Evolutionary conservation across 2,113 vertebrate species (phyloP).

Genomic region (Sebastes schlegelii): DNA sequence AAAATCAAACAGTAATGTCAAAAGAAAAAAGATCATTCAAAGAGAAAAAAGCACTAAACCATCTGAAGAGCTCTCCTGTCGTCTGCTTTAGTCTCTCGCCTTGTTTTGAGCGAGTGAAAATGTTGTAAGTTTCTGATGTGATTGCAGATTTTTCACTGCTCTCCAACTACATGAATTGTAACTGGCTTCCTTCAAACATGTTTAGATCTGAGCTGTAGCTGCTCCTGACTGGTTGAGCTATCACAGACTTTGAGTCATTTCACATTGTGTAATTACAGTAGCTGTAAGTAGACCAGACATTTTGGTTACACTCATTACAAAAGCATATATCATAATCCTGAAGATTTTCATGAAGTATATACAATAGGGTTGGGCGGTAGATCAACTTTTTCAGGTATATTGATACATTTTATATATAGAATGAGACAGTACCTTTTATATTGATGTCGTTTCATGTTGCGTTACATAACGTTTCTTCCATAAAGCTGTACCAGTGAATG

Average conservation of each 20-base stretch:
- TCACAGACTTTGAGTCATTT: not conserved
- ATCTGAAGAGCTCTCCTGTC: not conserved
- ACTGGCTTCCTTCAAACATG: not conserved
- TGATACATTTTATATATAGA: too few relatives aligned
- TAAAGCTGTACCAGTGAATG: too few relatives aligned
- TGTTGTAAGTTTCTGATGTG: not conserved
- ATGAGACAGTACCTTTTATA: too few relatives aligned
- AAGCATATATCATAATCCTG: not conserved
- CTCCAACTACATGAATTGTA: not conserved
- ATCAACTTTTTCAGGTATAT: too few relatives aligned
- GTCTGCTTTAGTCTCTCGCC: not conserved
- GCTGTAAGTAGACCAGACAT: not conserved
- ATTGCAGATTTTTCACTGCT: not conserved
- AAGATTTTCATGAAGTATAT: too few relatives aligned
- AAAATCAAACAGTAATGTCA: not conserved
- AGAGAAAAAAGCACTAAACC: not conserved
- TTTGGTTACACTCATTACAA: not conserved
- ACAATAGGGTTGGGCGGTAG: too few relatives aligned
- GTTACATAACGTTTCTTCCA: too few relatives aligned
- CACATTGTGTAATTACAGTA: not conserved
- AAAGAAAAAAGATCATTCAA: slow-evolving; percentile 3
- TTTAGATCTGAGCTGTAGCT: not conserved
- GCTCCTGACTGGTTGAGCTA: not conserved
- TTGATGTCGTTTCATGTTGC: too few relatives aligned
- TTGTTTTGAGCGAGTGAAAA: not conserved